Conservation (phyloP, 2,888 invertebrate species). For the Eupithecia subumbrata region DNA sequence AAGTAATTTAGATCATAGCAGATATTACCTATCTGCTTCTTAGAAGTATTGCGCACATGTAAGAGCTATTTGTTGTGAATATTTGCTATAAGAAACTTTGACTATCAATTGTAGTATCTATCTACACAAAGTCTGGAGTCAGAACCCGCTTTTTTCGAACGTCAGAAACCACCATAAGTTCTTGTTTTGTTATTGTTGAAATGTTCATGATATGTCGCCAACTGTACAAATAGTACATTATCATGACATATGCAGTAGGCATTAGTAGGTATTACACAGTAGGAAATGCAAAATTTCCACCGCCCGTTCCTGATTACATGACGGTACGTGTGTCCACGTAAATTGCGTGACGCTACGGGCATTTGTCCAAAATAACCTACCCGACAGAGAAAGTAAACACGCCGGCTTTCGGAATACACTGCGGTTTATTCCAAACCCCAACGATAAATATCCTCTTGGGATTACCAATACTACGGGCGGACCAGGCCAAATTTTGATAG, state of each 20-base stretch:
- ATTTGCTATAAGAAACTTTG: no score
- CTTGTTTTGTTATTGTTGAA: no score
- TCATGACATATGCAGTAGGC: background rate
- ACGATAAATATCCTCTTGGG: background rate
- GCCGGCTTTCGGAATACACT: conserved; percentile 1
- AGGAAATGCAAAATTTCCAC: conserved; percentile 7
- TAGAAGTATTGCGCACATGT: no score
- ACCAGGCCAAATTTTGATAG: background rate
- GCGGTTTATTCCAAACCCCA: background rate
- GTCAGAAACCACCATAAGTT: no score
- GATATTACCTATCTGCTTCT: no score
- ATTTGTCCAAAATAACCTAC: conserved; percentile 44
- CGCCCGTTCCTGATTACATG: conserved; percentile 25
- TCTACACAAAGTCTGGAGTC: no score
- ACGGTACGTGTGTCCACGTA: conserved; percentile 35
- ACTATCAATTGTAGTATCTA: no score
- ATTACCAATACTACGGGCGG: background rate
- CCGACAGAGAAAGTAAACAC: conserved; percentile 43
- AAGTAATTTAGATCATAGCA: no score
- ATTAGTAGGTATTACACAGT: background rate
- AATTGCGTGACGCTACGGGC: conserved; percentile 43
- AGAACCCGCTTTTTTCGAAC: no score
- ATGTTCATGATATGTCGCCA: no score
- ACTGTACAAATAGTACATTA: background rate
- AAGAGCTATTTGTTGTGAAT: no score